Conservation (phyloP, 2,113 vertebrate genomes). For the Xiphophorus couchianus region DNA sequence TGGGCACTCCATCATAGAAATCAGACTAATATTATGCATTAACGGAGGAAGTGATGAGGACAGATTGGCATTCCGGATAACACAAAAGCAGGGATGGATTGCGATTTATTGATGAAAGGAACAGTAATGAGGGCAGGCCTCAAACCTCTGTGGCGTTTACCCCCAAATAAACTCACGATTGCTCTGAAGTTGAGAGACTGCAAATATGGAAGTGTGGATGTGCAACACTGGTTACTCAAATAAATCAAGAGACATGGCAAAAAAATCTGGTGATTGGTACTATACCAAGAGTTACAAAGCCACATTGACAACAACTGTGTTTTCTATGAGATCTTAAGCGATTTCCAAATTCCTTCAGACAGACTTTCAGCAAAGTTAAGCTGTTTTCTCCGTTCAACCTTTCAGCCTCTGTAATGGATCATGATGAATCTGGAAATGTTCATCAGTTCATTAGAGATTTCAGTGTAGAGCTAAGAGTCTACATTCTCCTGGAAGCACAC, state of each 20-base stretch:
- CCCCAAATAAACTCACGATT: conserved; percentile 14
- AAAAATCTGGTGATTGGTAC: background rate
- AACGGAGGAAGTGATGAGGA: conserved; percentile 48
- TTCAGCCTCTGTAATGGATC: background rate
- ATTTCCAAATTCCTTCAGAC: background rate
- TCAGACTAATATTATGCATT: conserved; percentile 52
- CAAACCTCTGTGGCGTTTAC: conserved; percentile 1
- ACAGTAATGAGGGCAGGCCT: conserved; percentile 10
- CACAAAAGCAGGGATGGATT: conserved; percentile 11
- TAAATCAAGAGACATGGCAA: background rate
- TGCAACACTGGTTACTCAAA: background rate
- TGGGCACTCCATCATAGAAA: conserved; percentile 52
- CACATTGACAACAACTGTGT: background rate
- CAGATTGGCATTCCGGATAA: conserved; percentile 33
- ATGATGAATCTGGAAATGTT: background rate
- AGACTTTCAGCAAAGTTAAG: background rate
- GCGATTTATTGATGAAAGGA: conserved; percentile 44
- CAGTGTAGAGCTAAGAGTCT: background rate
- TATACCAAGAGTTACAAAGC: background rate
- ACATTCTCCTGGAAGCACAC: background rate
- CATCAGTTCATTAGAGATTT: background rate
- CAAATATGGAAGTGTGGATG: background rate
- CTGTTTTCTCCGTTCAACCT: background rate
- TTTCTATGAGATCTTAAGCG: background rate
- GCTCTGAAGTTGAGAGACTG: conserved; percentile 4